Percentiles rank a stretch among this genome's conserved stretches.
Conservation (phyloP, 2,113 vertebrate genomes). For the Crotalus horridus region DNA sequence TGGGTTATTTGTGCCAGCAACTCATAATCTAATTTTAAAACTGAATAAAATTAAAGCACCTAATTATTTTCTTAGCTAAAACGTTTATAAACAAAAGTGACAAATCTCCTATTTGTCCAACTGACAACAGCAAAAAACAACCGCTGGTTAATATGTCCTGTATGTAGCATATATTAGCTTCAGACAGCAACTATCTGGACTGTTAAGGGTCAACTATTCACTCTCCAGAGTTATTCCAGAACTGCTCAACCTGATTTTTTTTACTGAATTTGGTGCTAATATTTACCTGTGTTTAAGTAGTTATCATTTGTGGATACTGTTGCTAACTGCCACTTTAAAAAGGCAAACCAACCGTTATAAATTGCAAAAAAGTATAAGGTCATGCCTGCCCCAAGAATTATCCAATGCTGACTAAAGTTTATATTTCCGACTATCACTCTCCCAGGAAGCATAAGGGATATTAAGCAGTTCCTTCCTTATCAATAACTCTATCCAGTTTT, state of each 20-base stretch:
- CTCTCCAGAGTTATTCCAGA: background rate
- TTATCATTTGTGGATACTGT: background rate
- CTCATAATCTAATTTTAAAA: background rate
- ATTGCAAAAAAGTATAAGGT: background rate
- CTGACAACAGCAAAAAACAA: background rate
- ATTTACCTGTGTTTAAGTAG: background rate
- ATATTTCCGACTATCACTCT: background rate
- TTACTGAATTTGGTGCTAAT: background rate
- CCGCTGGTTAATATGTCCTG: background rate
- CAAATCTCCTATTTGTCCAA: background rate
- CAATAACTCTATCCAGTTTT: slow-evolving; percentile 19
- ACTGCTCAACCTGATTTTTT: background rate
- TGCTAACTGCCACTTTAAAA: background rate
- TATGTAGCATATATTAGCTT: background rate
- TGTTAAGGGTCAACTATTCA: background rate
- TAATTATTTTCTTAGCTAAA: background rate
- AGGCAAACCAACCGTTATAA: background rate
- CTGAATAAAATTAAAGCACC: background rate
- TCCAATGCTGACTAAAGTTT: background rate
- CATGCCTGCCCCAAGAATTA: background rate
- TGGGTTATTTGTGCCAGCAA: background rate
- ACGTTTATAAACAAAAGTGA: background rate
- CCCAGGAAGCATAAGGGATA: background rate
- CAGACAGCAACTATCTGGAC: background rate
- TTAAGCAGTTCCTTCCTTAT: background rate